phyloP scores from a whole-genome alignment of 2,113 vertebrate genomes.

The Nesoenas mayeri region DNA sequence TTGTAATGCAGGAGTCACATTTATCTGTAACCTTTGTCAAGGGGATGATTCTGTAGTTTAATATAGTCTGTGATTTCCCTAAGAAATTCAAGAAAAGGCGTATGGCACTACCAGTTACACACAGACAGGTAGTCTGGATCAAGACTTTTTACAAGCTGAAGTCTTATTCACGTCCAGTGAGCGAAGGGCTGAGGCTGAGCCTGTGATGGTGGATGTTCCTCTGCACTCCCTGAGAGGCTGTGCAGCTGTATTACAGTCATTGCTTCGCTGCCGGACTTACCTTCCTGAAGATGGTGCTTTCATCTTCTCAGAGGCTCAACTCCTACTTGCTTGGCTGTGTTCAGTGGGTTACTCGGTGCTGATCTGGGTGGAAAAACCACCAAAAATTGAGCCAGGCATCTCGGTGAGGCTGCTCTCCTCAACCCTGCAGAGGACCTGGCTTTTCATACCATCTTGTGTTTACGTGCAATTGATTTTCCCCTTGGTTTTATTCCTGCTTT shows the following conservation, averaged over 20 bases:
- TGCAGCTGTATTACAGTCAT: accelerated
- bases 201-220: accelerated
- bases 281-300: not conserved
- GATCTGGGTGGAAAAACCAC: not conserved
- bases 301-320: not conserved
- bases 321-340: not conserved
- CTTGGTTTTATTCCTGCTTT: not conserved
- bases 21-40: not conserved
- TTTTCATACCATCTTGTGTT: not conserved
- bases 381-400: not conserved
- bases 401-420: not conserved
- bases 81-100: not conserved
- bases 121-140: not conserved
- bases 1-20: not conserved
- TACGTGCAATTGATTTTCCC: not conserved
- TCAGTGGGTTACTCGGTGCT: not conserved
- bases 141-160: not conserved
- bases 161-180: not conserved
- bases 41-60: not conserved
- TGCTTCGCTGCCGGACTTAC: not conserved
- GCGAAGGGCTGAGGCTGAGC: not conserved
- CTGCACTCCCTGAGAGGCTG: accelerated
- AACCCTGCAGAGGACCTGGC: not conserved
- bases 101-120: not conserved
- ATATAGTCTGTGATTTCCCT: not conserved